Base-by-base conservation (phyloP, 35 echinoderm and acorn worm species). In the Apostichopus japonicus region DNA sequence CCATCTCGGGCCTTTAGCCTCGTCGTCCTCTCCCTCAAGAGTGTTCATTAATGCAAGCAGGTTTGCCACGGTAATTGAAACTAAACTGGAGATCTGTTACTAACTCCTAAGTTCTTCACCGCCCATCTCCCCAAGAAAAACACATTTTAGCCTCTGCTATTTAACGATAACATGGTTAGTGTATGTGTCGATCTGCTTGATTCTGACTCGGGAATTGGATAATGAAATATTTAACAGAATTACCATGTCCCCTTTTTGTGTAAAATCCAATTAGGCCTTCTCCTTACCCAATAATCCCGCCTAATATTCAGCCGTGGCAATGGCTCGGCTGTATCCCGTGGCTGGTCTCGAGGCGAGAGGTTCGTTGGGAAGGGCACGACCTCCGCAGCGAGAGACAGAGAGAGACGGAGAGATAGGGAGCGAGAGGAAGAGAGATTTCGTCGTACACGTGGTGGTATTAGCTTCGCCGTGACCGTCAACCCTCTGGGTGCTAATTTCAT, bases 191-290 rank as follows among this genome's bases (percentile, higher is more conserved):
- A 89, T 73, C 86, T 67, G 59, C 61, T 19, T n/a, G 86, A 89
- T 65, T 53, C 86, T 89, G 86, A 84, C 86, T 89, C 22, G 62
- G 86, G 86, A 72, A 89, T 72, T 89, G 62, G 86, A 89, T 73
- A 73, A 89, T 89, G 62, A 54, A 89, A 89, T 89, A 89, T 72
- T 89, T 89, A 89, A 89, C 86, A 89, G 86, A 89, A 89, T 89
- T 89, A 89, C 59, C 61, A 89, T 89, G 86, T 54, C 86, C 86
- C 86, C 86, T 67, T 89, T 89, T 89, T 73, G 86, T 73, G 86
- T 67, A 73, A 73, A 89, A 89, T 89, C 67, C 86, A 89, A 89
- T 89, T 89, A 89, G 86, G 25, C 59, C 67, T 89, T 73, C 67
- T 89, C 86, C 59, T 73, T 73, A 67, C 67, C 86, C 86, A 89